Evolutionary conservation across 2,113 vertebrate species (phyloP).

Genomic region (Solea solea): DNA sequence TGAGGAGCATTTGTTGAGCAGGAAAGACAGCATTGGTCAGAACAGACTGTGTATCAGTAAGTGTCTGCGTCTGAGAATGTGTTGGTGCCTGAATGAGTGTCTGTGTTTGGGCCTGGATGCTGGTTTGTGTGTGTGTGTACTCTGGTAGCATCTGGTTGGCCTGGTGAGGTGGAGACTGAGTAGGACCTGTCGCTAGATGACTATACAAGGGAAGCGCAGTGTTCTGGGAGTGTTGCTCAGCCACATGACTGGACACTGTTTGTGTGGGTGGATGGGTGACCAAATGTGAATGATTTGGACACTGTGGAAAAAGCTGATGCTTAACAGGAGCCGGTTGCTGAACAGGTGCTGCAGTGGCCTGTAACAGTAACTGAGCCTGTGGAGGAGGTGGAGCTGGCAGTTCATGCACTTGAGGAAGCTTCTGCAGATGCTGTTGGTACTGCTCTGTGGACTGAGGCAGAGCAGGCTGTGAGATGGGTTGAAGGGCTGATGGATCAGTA

Average conservation of each 20-base stretch:
- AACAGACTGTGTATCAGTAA: slow-evolving; percentile 44
- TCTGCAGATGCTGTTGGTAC: slow-evolving; percentile 71
- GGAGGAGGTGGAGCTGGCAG: slow-evolving; percentile 34
- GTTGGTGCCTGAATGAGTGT: neutral
- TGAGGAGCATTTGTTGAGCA: slow-evolving; percentile 68
- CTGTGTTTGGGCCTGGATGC: slow-evolving; percentile 59
- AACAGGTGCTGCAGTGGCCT: slow-evolving; percentile 46
- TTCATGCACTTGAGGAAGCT: slow-evolving; percentile 61
- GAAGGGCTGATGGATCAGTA: slow-evolving; percentile 54
- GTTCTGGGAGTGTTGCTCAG: slow-evolving; percentile 56
- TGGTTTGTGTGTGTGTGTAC: slow-evolving; percentile 65
- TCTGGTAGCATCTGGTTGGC: slow-evolving; percentile 53
- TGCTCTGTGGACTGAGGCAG: slow-evolving; percentile 57
- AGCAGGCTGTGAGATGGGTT: slow-evolving; percentile 51
- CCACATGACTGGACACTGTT: slow-evolving; percentile 37
- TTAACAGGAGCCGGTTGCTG: slow-evolving; percentile 50
- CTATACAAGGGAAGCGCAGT: slow-evolving; percentile 56
- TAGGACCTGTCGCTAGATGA: slow-evolving; percentile 60
- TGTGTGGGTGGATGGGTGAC: slow-evolving; percentile 50
- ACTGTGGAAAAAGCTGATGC: slow-evolving; percentile 56
- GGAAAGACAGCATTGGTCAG: slow-evolving; percentile 61
- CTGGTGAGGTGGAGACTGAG: slow-evolving; percentile 70
- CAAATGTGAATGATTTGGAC: slow-evolving; percentile 51
- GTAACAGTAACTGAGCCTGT: slow-evolving; percentile 56
- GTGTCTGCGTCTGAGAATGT: slow-evolving; percentile 65